Base-by-base conservation (phyloP, 2,113 vertebrate genomes). In the Lepus timidus region DNA sequence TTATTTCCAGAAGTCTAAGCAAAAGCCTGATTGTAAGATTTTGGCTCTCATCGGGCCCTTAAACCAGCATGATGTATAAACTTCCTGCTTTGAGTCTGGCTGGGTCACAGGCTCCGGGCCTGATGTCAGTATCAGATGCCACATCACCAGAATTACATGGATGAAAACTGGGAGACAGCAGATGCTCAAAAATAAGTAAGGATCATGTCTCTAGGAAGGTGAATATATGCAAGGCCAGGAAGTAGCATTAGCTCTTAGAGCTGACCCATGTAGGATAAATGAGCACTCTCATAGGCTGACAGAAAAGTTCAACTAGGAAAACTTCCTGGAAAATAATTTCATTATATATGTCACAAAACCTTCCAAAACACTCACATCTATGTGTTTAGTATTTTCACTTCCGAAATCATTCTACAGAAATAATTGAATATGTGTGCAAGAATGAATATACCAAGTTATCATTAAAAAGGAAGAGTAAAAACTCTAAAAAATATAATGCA, bases 331-430 rank as follows among this genome's bases (percentile, higher is more conserved):
- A 78, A 64, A 36, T 5, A 55, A 81, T 80, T 62, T 87, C n/a
- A 88, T 76, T 4, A 73, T 27, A 13, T 0, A 9, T 55, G 33
- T 44, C 49, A 55, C 25, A 73, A 88, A 89, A 25, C 27, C 25
- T 94, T 79, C 10, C 19, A 94, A 93, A 85, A 16, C 31, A 86
- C 44, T 58, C 16, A 67, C 3, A 76, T 0, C 7, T 84, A 80
- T 74, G 4, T 85, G 74, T 16, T 58, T 86, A 87, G 4, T 6
- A 70, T n/a, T 85, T 93, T 85, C 49, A 58, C 22, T 92, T 75
- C 22, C 12, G 23, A 85, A 88, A 55, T n/a, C 85, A 76, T 94
- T 65, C 79, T 51, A n/a, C 31, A 70, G 49, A 95, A 84, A 76
- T 84, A 80, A 92, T 11, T 75, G 17, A 64, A 11, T 74, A 44